Base-by-base conservation (phyloP, 1,140 invertebrate genomes). In the Formica exsecta region DNA sequence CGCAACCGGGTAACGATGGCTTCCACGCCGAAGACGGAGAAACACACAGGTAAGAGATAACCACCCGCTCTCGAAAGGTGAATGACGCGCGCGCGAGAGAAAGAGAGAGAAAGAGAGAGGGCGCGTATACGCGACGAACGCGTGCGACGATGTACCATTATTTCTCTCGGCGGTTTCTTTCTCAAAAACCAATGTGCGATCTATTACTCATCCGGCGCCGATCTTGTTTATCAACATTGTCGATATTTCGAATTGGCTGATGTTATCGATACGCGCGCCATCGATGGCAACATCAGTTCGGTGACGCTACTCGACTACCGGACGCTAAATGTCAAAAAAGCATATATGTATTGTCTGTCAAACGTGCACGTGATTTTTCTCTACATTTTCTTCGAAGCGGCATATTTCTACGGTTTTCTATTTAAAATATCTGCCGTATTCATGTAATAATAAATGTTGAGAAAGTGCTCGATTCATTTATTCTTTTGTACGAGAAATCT, bases 21-120 rank as follows among this genome's bases (percentile, higher is more conserved):
- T 86, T 93, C 94, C 86, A 95, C 94, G 91, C 92, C 94, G 85
- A 95, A 94, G 91, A 91, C 94, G 90, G 94, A 95, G 85, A 95
- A 95, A 90, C 94, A 93, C 70, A 87, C 91, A 93, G 94, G 94
- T 94, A 81, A 94, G 93, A 92, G 48, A 51, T 57, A 71, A 71
- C 77, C 65, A 29, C 51, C 22, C 65, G 48, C 54, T 38, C 48
- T 16, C 16, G 48, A 38, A 16, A 16, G 32, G 22, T 11, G 44
- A 64, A 16, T 65, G 32, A 38, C 48, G 29, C 25, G 25, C 48
- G 68, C 32, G 44, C 29, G 70, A 51, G 22, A 48, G n/a, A 6
- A 25, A 38, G 38, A 36, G 75, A 22, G 70, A 16, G 65, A 22
- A 65, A 41, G 32, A 7, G 64, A 70, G 66, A 44, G 66, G 36